Conservation (phyloP, 2,888 invertebrate species). For the Odontomyia ornata region DNA sequence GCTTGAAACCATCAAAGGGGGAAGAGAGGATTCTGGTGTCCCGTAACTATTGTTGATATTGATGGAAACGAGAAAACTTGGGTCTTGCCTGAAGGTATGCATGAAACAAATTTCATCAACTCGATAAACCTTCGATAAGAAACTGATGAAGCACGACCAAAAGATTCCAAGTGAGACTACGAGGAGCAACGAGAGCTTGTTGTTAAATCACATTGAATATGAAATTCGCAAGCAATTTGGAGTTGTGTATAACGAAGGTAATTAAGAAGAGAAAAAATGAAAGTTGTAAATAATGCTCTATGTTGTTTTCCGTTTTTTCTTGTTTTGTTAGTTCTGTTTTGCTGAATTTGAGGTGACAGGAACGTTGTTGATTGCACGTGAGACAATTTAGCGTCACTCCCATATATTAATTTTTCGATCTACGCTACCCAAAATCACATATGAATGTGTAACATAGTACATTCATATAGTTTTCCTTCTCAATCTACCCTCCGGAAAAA, state of each 20-base stretch:
- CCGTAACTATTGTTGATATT: constrained; percentile 73
- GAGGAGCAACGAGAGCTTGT: constrained; percentile 73
- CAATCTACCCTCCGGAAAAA: no score
- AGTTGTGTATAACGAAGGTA: constrained; percentile 69
- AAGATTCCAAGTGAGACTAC: constrained; percentile 75
- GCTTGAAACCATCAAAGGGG: no score
- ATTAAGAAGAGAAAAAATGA: constrained; percentile 52
- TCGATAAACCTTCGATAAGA: constrained; percentile 80
- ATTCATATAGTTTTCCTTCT: no score
- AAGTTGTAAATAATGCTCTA: no score
- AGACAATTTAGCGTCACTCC: no score
- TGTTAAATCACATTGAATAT: constrained; percentile 77
- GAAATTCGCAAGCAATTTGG: constrained; percentile 76
- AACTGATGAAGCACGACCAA: constrained; percentile 78
- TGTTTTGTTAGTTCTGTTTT: no score
- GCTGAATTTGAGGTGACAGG: no score
- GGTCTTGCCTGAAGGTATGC: constrained; percentile 71
- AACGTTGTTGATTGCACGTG: no score
- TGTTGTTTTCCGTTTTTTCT: no score
- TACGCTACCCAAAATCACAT: no score
- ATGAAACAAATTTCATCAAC: constrained; percentile 72
- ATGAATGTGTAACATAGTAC: no score
- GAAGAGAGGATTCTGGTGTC: constrained; percentile 75
- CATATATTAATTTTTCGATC: no score
- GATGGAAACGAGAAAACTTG: constrained; percentile 71